Percentiles rank a stretch among this genome's conserved stretches.
Evolutionary conservation across 1,140 invertebrate genomes (phyloP).

Genomic region (Drosophila serrata): DNA sequence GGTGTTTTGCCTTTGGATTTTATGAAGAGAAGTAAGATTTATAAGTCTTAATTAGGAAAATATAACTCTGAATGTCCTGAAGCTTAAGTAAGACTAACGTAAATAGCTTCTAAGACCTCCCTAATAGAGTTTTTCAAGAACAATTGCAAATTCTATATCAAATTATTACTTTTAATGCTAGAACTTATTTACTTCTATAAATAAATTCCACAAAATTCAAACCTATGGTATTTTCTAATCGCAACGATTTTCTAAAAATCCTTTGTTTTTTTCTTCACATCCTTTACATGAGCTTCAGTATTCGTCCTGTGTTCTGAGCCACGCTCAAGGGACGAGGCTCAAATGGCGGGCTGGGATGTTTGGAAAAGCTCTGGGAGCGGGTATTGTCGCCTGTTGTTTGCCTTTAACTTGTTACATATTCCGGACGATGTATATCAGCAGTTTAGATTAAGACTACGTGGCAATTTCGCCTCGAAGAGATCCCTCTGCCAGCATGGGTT

Average conservation of each 20-base stretch:
- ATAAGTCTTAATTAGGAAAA: background rate
- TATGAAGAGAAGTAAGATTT: conserved; percentile 4
- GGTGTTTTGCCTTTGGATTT: conserved; percentile 6
- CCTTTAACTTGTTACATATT: conserved; percentile 82
- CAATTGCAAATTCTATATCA: too few species aligned
- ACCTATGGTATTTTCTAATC: conserved; percentile 12
- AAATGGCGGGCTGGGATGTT: conserved; percentile 6
- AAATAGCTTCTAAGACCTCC: background rate
- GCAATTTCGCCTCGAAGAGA: conserved; percentile 30
- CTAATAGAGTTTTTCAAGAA: too few species aligned
- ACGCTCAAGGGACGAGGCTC: conserved; percentile 9
- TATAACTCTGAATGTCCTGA: background rate
- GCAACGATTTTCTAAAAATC: background rate
- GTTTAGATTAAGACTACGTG: conserved; percentile 64
- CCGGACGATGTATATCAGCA: conserved; percentile 71
- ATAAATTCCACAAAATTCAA: background rate
- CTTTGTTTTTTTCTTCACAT: conserved; percentile 4
- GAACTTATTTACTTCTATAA: background rate
- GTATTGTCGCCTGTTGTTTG: conserved; percentile 36
- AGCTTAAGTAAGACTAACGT: too few species aligned
- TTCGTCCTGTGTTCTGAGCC: background rate
- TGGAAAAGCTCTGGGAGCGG: background rate
- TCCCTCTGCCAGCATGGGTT: background rate
- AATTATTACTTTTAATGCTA: background rate
- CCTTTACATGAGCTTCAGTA: conserved; percentile 20